Evolutionary conservation across 2,888 invertebrate genomes (phyloP).

Genomic region (Hemicrepidius hirtus): DNA sequence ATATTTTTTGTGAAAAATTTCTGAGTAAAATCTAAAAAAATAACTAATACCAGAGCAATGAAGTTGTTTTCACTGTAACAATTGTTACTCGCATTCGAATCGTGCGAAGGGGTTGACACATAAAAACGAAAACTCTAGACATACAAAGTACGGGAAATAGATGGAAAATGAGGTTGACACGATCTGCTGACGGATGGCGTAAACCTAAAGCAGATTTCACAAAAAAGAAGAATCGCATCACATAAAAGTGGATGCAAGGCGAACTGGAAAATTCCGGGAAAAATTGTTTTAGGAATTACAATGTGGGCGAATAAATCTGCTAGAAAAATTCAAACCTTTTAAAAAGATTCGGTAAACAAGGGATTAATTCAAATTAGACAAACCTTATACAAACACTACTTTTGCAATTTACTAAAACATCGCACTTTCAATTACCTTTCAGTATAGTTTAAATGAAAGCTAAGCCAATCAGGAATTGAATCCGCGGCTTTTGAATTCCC

Average conservation of each 20-base stretch:
- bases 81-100: conserved; percentile 2
- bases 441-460: too few relatives aligned
- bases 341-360: too few relatives aligned
- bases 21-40: neutral
- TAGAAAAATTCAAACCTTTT: too few relatives aligned
- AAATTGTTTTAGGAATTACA: neutral
- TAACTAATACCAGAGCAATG: neutral
- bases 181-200: conserved; percentile 22
- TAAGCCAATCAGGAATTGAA: too few relatives aligned
- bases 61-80: conserved; percentile 19
- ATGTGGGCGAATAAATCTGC: neutral
- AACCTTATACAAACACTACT: too few relatives aligned
- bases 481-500: too few relatives aligned
- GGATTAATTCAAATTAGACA: too few relatives aligned
- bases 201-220: conserved; percentile 16
- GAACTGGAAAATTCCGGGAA: neutral
- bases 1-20: too few relatives aligned
- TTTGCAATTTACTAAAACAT: too few relatives aligned
- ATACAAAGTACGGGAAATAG: conserved; percentile 12
- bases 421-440: too few relatives aligned
- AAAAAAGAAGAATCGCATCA: conserved; percentile 6
- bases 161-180: conserved; percentile 30
- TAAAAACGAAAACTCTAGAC: conserved; percentile 20
- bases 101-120: conserved; percentile 14
- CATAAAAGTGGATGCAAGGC: neutral